Evolutionary conservation across 1,140 invertebrate genomes (phyloP).

Genomic region (Drosophila obscura): DNA sequence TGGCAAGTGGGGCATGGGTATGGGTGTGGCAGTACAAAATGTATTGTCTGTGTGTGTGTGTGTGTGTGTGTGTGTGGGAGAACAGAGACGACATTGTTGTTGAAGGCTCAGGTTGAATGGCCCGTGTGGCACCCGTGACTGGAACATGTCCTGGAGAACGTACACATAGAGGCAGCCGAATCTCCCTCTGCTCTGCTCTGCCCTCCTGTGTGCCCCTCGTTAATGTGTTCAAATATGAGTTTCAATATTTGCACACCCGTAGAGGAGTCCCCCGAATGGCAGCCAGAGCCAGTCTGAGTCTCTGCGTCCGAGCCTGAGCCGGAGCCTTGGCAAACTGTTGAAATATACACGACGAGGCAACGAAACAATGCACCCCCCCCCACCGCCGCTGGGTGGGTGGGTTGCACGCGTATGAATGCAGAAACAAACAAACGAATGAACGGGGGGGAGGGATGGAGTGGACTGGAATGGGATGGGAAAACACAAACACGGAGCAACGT

Average conservation of each 20-base stretch:
- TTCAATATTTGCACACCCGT: slow-evolving; percentile 63
- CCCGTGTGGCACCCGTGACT: slow-evolving; percentile 59
- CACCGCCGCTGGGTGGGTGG: slow-evolving; percentile 20
- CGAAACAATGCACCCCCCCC: slow-evolving; percentile 45
- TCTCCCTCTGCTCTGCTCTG: no score
- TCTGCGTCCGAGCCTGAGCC: slow-evolving; percentile 9
- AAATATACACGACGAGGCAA: slow-evolving; percentile 55
- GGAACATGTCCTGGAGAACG: slow-evolving; percentile 32
- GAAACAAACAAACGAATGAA: slow-evolving; percentile 42
- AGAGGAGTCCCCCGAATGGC: background rate
- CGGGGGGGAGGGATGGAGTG: background rate
- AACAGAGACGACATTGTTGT: slow-evolving; percentile 62
- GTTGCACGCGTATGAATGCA: slow-evolving; percentile 42
- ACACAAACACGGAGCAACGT: slow-evolving; percentile 67
- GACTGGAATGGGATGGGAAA: slow-evolving; percentile 1
- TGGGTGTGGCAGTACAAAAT: slow-evolving; percentile 49
- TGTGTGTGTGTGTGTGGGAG: slow-evolving; percentile 11
- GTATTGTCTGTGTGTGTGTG: slow-evolving; percentile 14
- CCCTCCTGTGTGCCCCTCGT: slow-evolving; percentile 29
- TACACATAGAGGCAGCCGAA: no score
- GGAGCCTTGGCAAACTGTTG: slow-evolving; percentile 56
- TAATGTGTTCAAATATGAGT: slow-evolving; percentile 77
- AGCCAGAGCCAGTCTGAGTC: background rate
- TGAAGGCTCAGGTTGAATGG: slow-evolving; percentile 67
- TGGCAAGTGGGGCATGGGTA: slow-evolving; percentile 14